These are phyloP conservation scores for Emmelina monodactyla DNA, from an alignment of 2,888 invertebrate species.

Conservation along the genomic window DNA sequence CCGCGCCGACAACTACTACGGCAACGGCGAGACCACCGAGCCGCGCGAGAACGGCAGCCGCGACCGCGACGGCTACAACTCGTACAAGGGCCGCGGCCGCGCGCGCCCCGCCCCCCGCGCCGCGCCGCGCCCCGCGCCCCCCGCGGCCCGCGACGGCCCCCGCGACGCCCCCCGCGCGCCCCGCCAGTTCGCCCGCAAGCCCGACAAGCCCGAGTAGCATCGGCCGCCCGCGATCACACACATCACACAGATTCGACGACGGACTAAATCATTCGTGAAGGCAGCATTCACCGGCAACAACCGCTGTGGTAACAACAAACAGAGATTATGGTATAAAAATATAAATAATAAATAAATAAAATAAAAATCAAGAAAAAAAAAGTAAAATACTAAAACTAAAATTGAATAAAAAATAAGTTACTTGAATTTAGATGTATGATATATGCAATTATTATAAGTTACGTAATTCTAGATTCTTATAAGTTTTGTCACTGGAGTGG, in stretches of 20 bases:
- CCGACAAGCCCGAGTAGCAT: conserved; percentile 40
- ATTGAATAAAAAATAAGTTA: conserved; percentile 64
- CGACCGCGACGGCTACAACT: conserved; percentile 61
- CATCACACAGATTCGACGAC: conserved; percentile 26
- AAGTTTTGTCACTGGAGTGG: background rate
- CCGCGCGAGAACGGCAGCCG: conserved; percentile 63
- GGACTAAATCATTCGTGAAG: conserved; percentile 69
- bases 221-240: conserved; percentile 19
- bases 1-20: conserved; percentile 31
- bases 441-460: conserved; percentile 64
- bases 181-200: conserved; percentile 37
- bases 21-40: conserved; percentile 47
- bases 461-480: conserved; percentile 56
- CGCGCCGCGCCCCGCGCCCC: conserved; percentile 43
- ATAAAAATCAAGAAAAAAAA: conserved; percentile 58
- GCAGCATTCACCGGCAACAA: conserved; percentile 77
- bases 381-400: conserved; percentile 65
- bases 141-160: conserved; percentile 63
- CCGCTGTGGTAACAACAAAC: conserved; percentile 62
- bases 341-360: conserved; percentile 29
- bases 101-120: conserved; percentile 23
- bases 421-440: conserved; percentile 64
- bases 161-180: conserved; percentile 27
- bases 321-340: conserved; percentile 68
- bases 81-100: conserved; percentile 64